phyloP scores from a whole-genome alignment of 1,140 invertebrate genomes.

The Periplaneta americana region DNA sequence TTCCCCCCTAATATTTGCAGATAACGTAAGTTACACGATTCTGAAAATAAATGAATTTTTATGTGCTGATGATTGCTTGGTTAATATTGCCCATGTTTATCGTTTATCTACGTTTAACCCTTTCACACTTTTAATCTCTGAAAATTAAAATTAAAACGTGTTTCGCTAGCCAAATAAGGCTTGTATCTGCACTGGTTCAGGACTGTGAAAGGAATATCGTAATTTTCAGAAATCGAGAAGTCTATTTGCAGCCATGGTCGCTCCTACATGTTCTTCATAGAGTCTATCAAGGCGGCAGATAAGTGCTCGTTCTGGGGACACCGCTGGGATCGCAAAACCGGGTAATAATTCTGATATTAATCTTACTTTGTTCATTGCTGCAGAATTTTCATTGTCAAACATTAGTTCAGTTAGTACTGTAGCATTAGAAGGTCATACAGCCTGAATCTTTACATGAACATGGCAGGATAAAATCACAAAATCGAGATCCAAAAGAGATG shows the following conservation, averaged over 20 bases:
- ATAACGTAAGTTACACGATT: no score
- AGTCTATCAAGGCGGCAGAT: constrained; percentile 42
- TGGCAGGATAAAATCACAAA: not conserved
- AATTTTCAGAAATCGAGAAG: constrained; percentile 41
- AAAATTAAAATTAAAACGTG: no score
- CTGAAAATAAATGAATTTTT: no score
- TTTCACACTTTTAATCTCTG: no score
- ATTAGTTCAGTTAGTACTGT: not conserved
- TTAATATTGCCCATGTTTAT: no score
- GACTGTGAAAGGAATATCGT: no score
- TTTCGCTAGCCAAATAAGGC: no score
- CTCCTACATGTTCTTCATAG: constrained; percentile 49
- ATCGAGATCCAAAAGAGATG: not conserved
- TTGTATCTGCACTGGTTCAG: no score
- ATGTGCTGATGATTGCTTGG: no score
- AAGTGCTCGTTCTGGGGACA: constrained; percentile 43
- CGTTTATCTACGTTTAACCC: no score
- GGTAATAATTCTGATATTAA: no score
- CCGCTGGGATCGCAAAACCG: constrained; percentile 45
- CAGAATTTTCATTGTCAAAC: not conserved
- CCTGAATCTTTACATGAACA: not conserved
- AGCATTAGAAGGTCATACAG: not conserved
- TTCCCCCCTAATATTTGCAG: no score
- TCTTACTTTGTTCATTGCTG: constrained; percentile 27
- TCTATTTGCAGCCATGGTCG: constrained; percentile 52